phyloP scores from a whole-genome alignment of 1,140 invertebrate species.

The Drosophila jambulina region DNA sequence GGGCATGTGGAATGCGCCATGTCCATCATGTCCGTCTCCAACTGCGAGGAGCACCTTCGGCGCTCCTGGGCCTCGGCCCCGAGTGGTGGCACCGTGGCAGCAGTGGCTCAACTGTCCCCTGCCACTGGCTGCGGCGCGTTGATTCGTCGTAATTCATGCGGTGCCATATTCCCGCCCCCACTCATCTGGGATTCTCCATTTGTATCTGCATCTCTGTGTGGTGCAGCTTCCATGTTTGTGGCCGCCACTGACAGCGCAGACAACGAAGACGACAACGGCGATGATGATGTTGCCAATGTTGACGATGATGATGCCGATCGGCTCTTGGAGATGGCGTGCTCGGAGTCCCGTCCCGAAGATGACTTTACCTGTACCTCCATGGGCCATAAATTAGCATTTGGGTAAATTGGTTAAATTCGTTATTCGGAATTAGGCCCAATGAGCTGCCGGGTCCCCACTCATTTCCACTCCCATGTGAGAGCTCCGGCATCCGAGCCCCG shows the following conservation, averaged over 20 bases:
- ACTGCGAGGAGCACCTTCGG: slow-evolving; percentile 63
- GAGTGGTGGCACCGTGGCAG: slow-evolving; percentile 73
- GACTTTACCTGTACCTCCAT: slow-evolving; percentile 80
- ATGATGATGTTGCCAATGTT: slow-evolving; percentile 45
- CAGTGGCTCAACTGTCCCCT: slow-evolving; percentile 70
- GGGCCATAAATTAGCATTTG: slow-evolving; percentile 85
- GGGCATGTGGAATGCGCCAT: slow-evolving; percentile 31
- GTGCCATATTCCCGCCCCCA: slow-evolving; percentile 28
- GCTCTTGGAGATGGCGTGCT: slow-evolving; percentile 44
- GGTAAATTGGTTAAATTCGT: slow-evolving; percentile 85
- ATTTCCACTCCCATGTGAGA: slow-evolving; percentile 34
- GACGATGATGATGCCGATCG: slow-evolving; percentile 58
- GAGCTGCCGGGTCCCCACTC: slow-evolving; percentile 8
- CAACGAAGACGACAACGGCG: slow-evolving; percentile 12
- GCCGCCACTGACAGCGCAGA: slow-evolving; percentile 62
- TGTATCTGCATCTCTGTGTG: slow-evolving; percentile 44
- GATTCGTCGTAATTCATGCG: slow-evolving; percentile 78
- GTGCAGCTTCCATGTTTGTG: slow-evolving; percentile 74
- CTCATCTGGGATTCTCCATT: slow-evolving; percentile 11
- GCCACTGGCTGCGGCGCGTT: slow-evolving; percentile 56
- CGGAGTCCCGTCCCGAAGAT: slow-evolving; percentile 18
- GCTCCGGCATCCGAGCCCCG: slow-evolving; percentile 1
- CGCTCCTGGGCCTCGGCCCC: slow-evolving; percentile 51
- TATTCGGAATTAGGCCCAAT: slow-evolving; percentile 80
- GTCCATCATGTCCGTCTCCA: slow-evolving; percentile 60